phyloP scores from a whole-genome alignment of 2,797 vertebrate species.

The Cichlasoma orientale region DNA sequence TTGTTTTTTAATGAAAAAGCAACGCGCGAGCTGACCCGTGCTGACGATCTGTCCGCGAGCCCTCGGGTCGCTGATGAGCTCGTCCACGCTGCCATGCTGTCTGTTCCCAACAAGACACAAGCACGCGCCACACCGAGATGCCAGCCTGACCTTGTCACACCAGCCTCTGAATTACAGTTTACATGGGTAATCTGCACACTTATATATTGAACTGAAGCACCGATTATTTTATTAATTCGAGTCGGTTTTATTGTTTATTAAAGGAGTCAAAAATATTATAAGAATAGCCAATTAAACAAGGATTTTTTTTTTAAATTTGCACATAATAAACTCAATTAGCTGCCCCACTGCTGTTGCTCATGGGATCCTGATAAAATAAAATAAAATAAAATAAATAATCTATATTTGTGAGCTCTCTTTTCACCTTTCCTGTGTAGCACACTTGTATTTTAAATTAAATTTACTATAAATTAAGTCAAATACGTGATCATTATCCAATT shows the following conservation, averaged over 20 bases:
- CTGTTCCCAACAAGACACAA: constrained; percentile 5
- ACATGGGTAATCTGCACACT: neutral
- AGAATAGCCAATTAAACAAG: neutral
- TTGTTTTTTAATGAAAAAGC: neutral
- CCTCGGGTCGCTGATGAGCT: constrained; percentile 31
- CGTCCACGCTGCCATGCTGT: constrained; percentile 28
- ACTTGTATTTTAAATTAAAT: neutral
- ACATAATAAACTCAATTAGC: neutral
- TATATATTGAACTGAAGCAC: neutral
- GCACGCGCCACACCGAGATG: constrained; percentile 34
- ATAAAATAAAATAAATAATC: neutral
- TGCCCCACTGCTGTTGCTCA: neutral
- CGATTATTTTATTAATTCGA: neutral
- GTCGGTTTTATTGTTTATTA: neutral
- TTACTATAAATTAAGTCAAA: neutral
- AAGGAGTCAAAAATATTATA: neutral
- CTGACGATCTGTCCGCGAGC: constrained; percentile 32
- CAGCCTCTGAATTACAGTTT: constrained; percentile 4
- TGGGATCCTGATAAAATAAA: neutral
- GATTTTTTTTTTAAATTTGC: neutral
- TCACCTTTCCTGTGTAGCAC: neutral
- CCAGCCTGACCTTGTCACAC: constrained; percentile 51
- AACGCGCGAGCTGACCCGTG: constrained; percentile 7
- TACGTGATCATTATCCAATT: neutral
- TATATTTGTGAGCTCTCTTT: neutral